Evolutionary conservation across 1,140 invertebrate genomes (phyloP).

Genomic region (Lithobius niger): DNA sequence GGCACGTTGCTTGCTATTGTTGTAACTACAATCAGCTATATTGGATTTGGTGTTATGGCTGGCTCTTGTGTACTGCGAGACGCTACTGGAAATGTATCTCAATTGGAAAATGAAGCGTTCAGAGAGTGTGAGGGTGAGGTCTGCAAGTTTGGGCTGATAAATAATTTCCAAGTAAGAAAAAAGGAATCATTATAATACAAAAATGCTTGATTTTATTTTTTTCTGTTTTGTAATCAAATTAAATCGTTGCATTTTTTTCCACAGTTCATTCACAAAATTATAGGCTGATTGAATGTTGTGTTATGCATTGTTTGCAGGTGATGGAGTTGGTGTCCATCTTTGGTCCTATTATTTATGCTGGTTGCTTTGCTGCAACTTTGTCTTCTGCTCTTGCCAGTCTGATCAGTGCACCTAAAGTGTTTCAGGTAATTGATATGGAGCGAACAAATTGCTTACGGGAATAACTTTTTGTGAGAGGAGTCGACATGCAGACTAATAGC

Average conservation of each 20-base stretch:
- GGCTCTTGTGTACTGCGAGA: conserved; percentile 23
- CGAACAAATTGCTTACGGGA: too few species aligned
- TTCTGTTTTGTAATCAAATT: neutral
- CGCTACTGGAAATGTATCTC: conserved; percentile 21
- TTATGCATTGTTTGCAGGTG: conserved; percentile 32
- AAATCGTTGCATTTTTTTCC: neutral
- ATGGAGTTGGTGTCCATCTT: conserved; percentile 38
- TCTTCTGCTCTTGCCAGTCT: conserved; percentile 47
- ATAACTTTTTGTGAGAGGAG: too few species aligned
- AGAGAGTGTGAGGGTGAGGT: too few species aligned
- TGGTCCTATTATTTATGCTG: conserved; percentile 42
- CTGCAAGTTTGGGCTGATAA: conserved; percentile 1
- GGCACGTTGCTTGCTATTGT: conserved; percentile 36
- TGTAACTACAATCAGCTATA: conserved; percentile 31
- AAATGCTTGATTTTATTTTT: neutral
- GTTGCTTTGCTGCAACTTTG: conserved; percentile 47
- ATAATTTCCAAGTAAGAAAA: conserved; percentile 11
- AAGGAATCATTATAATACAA: neutral
- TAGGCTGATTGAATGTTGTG: too few species aligned
- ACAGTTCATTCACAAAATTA: neutral
- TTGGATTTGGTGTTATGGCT: conserved; percentile 28
- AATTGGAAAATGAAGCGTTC: too few species aligned
- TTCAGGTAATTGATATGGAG: conserved; percentile 39
- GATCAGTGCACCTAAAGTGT: conserved; percentile 47
- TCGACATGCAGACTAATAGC: too few species aligned